Conservation (phyloP, 2,113 vertebrate genomes). For the Strix aluco region DNA sequence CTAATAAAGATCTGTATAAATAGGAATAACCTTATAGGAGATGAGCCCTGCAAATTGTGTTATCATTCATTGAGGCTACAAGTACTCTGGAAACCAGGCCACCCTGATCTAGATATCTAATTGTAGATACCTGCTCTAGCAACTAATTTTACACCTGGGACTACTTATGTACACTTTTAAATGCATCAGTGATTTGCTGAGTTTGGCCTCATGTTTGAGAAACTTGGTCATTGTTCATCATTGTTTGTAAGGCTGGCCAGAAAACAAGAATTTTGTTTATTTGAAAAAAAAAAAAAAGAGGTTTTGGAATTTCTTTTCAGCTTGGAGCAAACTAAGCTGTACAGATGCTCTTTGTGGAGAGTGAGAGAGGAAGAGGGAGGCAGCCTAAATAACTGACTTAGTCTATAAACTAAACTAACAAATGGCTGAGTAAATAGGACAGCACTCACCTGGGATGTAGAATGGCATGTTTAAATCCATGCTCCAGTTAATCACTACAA, state of each 20-base stretch:
- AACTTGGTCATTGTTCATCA: not conserved
- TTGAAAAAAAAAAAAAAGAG: not conserved
- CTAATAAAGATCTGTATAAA: not conserved
- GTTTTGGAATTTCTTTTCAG: not conserved
- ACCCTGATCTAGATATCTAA: not conserved
- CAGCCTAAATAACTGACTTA: not conserved
- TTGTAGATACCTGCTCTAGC: not conserved
- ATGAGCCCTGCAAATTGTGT: not conserved
- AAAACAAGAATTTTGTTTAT: constrained; percentile 1
- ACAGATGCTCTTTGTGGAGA: not conserved
- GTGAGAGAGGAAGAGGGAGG: not conserved
- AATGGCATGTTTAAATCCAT: not conserved
- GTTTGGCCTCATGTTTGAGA: not conserved
- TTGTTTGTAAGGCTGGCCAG: not conserved
- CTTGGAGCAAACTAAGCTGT: not conserved
- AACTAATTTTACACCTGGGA: not conserved
- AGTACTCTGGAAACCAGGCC: not conserved
- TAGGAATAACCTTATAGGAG: not conserved
- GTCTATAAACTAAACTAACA: not conserved
- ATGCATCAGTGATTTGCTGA: not conserved
- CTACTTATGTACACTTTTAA: not conserved
- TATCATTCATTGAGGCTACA: not conserved
- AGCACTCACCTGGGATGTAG: not conserved
- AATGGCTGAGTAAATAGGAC: not conserved
- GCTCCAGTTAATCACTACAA: not conserved